Conservation (phyloP, 2,888 invertebrate species). For the Drosophila hamatofila region DNA sequence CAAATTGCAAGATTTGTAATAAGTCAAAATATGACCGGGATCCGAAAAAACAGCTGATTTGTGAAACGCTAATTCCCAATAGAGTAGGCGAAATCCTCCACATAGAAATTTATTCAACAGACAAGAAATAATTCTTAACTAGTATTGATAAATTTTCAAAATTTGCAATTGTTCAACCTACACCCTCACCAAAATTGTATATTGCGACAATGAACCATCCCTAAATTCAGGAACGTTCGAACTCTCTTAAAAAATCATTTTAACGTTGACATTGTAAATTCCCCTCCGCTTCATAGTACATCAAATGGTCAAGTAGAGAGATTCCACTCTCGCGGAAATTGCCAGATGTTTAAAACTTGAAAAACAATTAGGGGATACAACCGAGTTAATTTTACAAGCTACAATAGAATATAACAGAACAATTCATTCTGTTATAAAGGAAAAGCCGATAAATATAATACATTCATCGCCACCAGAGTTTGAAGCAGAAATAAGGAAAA, state of each 20-base stretch:
- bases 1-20: neutral
- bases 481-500: neutral
- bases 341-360: conserved; percentile 47
- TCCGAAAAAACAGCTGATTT: neutral
- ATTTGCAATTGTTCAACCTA: neutral
- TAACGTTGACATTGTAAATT: conserved; percentile 13
- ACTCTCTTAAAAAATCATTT: conserved; percentile 15
- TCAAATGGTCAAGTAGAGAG: conserved; percentile 29
- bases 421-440: conserved; percentile 6
- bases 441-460: conserved; percentile 13
- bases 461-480: neutral
- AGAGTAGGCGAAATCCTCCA: neutral
- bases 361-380: conserved; percentile 10
- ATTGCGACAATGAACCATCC: neutral
- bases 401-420: conserved; percentile 18
- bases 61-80: neutral
- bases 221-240: neutral
- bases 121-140: neutral
- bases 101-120: neutral
- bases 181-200: neutral
- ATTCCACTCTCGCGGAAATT: conserved; percentile 41
- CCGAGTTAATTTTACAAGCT: conserved; percentile 7
- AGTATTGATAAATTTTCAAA: neutral
- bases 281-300: conserved; percentile 44
- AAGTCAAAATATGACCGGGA: neutral